Conservation (phyloP, 1,140 invertebrate species). For the Pseudobourletiella spinata region DNA sequence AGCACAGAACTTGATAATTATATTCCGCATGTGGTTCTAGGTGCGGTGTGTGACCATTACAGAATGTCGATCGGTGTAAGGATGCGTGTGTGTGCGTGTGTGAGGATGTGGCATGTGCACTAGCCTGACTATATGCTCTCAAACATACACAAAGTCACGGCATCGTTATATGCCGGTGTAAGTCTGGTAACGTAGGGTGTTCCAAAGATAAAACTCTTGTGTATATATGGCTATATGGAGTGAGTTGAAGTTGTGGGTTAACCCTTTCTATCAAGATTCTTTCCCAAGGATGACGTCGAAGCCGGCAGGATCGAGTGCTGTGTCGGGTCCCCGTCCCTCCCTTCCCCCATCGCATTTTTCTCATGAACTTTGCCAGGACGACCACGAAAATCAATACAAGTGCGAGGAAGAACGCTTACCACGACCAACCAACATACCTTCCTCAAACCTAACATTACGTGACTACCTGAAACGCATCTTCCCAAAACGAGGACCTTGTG, state of each 20-base stretch:
- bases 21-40: no score
- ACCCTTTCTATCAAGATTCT: constrained; percentile 1
- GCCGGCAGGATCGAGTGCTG: constrained; percentile 13
- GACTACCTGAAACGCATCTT: not conserved
- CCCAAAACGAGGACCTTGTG: no score
- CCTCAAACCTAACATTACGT: not conserved
- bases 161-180: no score
- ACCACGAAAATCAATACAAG: not conserved
- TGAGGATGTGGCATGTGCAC: not conserved
- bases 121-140: not conserved
- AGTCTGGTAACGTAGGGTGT: no score
- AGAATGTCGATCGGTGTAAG: not conserved
- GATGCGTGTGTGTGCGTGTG: constrained; percentile 8
- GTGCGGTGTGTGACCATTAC: no score
- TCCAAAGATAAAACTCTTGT: no score
- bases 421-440: not conserved
- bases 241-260: not conserved
- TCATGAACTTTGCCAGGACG: not conserved
- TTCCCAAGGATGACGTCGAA: constrained; percentile 13
- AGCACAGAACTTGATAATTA: no score
- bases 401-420: not conserved
- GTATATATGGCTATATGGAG: no score
- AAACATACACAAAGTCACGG: not conserved
- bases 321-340: constrained; percentile 8
- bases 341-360: constrained; percentile 8